Base-by-base conservation (phyloP, 1,140 invertebrate species). In the Semibalanus balanoides region DNA sequence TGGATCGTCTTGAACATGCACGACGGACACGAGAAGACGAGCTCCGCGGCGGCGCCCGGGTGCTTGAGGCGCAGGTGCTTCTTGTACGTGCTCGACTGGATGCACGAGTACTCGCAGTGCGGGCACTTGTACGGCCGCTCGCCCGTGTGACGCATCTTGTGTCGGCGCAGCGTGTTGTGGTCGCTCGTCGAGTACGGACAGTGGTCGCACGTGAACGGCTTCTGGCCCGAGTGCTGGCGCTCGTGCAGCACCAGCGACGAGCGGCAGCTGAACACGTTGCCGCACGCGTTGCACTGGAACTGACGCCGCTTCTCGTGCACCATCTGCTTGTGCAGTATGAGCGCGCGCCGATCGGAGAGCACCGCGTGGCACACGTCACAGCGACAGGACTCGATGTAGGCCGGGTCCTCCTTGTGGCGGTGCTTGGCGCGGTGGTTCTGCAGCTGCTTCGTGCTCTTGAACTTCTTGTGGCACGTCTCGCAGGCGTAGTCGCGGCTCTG, bases 91-190 rank as follows among this genome's bases (percentile, higher is more conserved):
- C 86, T 87, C 43, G 88, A 87, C 81, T 89, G 88, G 78, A 90
- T 91, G 64, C 88, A 88, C 3, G 87, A 85, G 82, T 92, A 92
- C 17, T 85, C 80, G 82, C 91, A 92, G 79, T 89, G 86, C 9
- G 87, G 86, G 81, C 91, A 92, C 73, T 87, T 86, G 81, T 92
- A 92, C 0, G 89, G 87, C 77, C 88, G 89, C 69, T 90, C 87
- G 70, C 91, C 91, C 17, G 89, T 89, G 80, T 94, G 93, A 76
- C 88, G 85, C 83, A 91, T 90, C 77, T 89, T 88, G 83, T 95
- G 93, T 3, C 92, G 86, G 43, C 92, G 84, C 74, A 94, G 85
- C 0, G 92, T 90, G 81, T 94, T 94, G 83, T 93, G 92, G 82
- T 94, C 92, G 0, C 89, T 87, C 9, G 91, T 89, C 5, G 86